A percentile compares a stretch with the other conserved stretches of the same genome.
Evolutionary conservation across 1,140 invertebrate species (phyloP).

Genomic region (Drosophila sp.): DNA sequence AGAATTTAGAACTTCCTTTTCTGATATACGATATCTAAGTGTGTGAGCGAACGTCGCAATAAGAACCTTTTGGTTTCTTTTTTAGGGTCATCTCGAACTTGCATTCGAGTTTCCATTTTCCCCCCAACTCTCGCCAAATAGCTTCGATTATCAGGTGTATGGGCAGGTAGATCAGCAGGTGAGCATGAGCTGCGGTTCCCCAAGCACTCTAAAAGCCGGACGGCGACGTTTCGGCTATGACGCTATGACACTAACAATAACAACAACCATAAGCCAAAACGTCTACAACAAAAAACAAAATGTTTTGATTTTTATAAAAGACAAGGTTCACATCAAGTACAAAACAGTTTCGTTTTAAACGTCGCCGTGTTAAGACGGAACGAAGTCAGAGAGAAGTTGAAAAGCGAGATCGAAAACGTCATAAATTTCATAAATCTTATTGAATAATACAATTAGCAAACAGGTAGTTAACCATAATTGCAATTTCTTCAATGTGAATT

Average conservation of each 20-base stretch:
- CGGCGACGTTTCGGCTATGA: constrained; percentile 8
- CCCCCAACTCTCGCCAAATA: constrained; percentile 4
- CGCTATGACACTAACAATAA: constrained; percentile 37
- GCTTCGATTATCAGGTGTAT: constrained; percentile 37
- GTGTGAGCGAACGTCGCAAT: constrained; percentile 29
- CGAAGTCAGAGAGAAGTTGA: constrained; percentile 17
- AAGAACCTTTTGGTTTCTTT: constrained; percentile 22
- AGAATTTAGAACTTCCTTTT: constrained; percentile 60
- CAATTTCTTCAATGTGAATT: constrained; percentile 8
- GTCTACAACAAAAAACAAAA: constrained; percentile 30
- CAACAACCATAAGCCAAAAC: constrained; percentile 19
- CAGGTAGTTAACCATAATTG: constrained; percentile 2
- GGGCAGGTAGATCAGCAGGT: constrained; percentile 6
- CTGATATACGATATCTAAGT: constrained; percentile 12
- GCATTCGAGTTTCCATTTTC: constrained; percentile 20
- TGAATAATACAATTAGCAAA: constrained; percentile 7
- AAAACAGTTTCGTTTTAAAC: constrained; percentile 72
- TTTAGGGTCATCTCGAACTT: not conserved
- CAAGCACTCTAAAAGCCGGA: constrained; percentile 3
- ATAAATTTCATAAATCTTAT: not conserved
- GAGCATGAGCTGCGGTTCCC: constrained; percentile 30
- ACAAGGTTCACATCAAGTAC: constrained; percentile 72
- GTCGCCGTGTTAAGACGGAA: constrained; percentile 55
- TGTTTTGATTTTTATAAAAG: constrained; percentile 74
- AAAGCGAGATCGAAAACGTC: not conserved